Base-by-base conservation (phyloP, 2,797 vertebrate genomes). In the Spheniscus humboldti region DNA sequence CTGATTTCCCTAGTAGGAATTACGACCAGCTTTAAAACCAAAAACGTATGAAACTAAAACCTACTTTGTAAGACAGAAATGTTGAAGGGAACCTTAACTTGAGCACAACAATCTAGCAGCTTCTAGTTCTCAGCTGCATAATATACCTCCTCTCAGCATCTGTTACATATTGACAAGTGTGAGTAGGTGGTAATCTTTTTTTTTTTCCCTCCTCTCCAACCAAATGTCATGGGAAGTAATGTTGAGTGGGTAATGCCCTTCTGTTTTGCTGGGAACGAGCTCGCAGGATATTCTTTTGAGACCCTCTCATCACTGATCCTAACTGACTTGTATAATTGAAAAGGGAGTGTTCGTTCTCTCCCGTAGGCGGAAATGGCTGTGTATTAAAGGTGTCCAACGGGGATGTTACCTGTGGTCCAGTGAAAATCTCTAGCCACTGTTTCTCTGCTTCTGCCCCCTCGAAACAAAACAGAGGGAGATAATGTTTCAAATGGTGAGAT, bases 221-320 rank as follows among this genome's bases (percentile, higher is more conserved):
- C 96, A 97, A 97, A 96, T 97, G 95, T 81, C 95, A 96, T 79
- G 86, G 97, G 92, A 92, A 96, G 88, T 95, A 95, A 94, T 23
- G 84, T 85, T 94, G 94, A 97, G 92, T 94, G 90, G 94, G 92
- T 94, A 95, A 95, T 94, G 86, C 88, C 93, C 92, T 97, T 94
- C 94, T 96, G 93, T 96, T 95, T 94, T 68, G 94, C 78, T 95
- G 80, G 66, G 90, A 97, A 92, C 93, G 90, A 85, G 77, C 95
- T 93, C 43, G 10, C 84, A 92, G 85, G 84, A 56, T 79, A 93
- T 90, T 94, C 86, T 96, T 97, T 33, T 17, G 96, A 96, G 97
- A 90, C 88, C 87, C 89, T 81, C 88, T 92, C 7, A 2, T 92
- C 18, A 8, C 81, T 91, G 96, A 91, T 90, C 71, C 89, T 96